Evolutionary conservation across 1,140 invertebrate species (phyloP).

Genomic region (Drosophila sulfurigaster): DNA sequence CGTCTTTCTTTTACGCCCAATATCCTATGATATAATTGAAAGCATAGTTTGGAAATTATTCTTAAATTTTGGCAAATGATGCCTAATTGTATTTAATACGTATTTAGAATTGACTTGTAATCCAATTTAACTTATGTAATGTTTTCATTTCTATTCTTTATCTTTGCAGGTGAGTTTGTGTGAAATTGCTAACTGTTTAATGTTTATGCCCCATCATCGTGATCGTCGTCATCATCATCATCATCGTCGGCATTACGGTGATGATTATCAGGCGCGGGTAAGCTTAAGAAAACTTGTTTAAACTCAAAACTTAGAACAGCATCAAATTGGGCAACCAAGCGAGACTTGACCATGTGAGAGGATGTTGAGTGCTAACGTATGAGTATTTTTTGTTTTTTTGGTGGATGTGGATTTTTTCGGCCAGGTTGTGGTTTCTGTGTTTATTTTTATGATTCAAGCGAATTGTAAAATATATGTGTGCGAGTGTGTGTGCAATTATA

Average conservation of each 20-base stretch:
- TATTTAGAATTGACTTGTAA: slow-evolving; percentile 2
- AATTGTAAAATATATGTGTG: slow-evolving; percentile 63
- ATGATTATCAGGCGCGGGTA: slow-evolving; percentile 50
- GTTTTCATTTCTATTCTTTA: slow-evolving; percentile 13
- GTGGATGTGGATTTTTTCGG: slow-evolving; percentile 8
- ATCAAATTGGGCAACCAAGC: slow-evolving; percentile 64
- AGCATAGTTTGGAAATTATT: neutral
- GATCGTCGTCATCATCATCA: neutral
- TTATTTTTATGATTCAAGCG: slow-evolving; percentile 61
- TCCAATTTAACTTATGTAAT: slow-evolving; percentile 38
- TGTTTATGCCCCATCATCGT: slow-evolving; percentile 17
- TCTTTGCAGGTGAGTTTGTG: slow-evolving; percentile 66
- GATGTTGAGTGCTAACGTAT: slow-evolving; percentile 2
- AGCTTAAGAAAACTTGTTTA: slow-evolving; percentile 40
- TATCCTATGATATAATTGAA: neutral
- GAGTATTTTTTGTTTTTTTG: neutral
- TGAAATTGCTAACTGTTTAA: slow-evolving; percentile 23
- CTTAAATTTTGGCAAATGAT: slow-evolving; percentile 1
- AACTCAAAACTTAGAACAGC: slow-evolving; percentile 32
- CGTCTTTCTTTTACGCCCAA: no score
- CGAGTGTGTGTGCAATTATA: slow-evolving; percentile 73
- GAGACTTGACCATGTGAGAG: slow-evolving; percentile 37
- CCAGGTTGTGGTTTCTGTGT: slow-evolving; percentile 21
- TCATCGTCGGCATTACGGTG: no score
- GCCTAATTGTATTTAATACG: slow-evolving; percentile 1